Evolutionary conservation across 2,797 vertebrate genomes (phyloP).

Genomic region (Acanthurus leucopareius): DNA sequence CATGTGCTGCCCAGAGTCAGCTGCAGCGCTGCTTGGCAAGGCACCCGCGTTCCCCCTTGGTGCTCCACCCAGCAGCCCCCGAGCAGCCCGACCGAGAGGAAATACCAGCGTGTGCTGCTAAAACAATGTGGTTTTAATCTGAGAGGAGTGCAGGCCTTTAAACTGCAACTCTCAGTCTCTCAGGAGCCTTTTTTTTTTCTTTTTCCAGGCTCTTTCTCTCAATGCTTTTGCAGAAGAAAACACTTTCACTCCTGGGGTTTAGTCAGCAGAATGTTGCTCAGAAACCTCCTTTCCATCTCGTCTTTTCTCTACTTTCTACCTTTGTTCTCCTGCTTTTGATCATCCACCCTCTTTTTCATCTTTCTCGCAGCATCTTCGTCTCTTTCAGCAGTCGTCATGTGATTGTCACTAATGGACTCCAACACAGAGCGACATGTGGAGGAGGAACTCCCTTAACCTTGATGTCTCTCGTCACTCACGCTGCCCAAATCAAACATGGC

Average conservation of each 20-base stretch:
- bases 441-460: conserved; percentile 26
- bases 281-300: not conserved
- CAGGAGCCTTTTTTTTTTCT: not conserved
- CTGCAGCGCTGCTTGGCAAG: conserved; percentile 53
- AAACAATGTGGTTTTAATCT: conserved; percentile 78
- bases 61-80: conserved; percentile 65
- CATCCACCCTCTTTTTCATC: not conserved
- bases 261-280: conserved; percentile 12
- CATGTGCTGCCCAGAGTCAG: conserved; percentile 55
- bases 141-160: conserved; percentile 39
- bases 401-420: conserved; percentile 15
- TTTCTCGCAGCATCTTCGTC: not conserved
- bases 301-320: not conserved
- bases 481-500: conserved; percentile 44
- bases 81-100: conserved; percentile 53
- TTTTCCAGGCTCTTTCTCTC: conserved; percentile 10
- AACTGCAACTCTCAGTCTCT: conserved; percentile 18
- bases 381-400: not conserved
- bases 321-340: not conserved
- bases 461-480: not conserved
- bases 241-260: conserved; percentile 14
- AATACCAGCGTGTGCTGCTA: conserved; percentile 76
- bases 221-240: conserved; percentile 13
- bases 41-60: conserved; percentile 8
- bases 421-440: not conserved